Conservation (phyloP, 2,113 vertebrate genomes). For the Odocoileus hemionus region DNA sequence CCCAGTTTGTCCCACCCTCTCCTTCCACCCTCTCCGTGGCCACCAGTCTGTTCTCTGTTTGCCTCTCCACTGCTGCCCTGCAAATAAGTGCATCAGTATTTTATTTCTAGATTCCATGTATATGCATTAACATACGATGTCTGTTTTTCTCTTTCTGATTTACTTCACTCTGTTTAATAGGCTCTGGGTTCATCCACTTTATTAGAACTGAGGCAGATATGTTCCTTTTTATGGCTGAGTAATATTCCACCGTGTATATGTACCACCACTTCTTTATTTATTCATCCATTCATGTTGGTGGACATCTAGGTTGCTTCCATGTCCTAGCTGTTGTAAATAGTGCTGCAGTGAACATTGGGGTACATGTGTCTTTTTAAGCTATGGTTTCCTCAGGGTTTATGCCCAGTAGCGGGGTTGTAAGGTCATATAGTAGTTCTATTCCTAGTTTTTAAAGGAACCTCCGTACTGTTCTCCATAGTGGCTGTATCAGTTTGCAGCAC, state of each 20-base stretch:
- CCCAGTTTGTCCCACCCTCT: not conserved
- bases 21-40: not conserved
- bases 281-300: not conserved
- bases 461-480: not conserved
- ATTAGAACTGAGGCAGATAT: not conserved
- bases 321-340: not conserved
- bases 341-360: not conserved
- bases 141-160: not conserved
- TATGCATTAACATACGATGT: not conserved
- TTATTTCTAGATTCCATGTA: not conserved
- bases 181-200: not conserved
- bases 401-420: not conserved
- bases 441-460: not conserved
- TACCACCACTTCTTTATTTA: not conserved
- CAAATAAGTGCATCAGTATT: not conserved
- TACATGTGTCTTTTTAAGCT: not conserved
- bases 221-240: not conserved
- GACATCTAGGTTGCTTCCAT: not conserved
- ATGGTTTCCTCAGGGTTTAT: not conserved
- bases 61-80: not conserved
- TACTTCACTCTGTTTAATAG: not conserved
- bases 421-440: not conserved
- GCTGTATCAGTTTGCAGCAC: not conserved
- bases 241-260: not conserved
- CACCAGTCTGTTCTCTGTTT: not conserved